These are phyloP conservation scores for Anolis sagrei DNA, from an alignment of 2,113 vertebrate species.

Conservation along the genomic window DNA sequence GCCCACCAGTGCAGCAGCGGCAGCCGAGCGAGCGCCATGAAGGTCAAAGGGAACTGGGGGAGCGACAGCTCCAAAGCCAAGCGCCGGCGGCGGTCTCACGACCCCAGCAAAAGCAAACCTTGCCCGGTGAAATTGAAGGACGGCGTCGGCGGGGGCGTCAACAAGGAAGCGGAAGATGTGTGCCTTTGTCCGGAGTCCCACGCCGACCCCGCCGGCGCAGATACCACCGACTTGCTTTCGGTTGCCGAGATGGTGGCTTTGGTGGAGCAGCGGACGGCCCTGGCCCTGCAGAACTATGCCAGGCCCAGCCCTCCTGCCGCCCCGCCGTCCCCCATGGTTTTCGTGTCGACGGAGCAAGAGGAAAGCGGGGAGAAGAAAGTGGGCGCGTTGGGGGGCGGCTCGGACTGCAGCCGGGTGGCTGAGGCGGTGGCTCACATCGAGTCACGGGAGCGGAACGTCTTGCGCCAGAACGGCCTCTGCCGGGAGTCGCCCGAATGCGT, in stretches of 20 bases:
- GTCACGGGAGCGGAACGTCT: slow-evolving; percentile 73
- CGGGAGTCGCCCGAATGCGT: slow-evolving; percentile 51
- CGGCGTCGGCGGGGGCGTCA: slow-evolving; percentile 1
- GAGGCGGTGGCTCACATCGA: slow-evolving; percentile 92
- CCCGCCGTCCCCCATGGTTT: slow-evolving; percentile 75
- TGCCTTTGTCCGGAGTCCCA: slow-evolving; percentile 55
- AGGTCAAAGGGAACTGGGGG: slow-evolving; percentile 94
- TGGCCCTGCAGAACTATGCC: slow-evolving; percentile 84
- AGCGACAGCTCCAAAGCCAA: slow-evolving; percentile 93
- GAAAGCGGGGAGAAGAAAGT: background rate
- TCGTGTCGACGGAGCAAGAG: slow-evolving; percentile 77
- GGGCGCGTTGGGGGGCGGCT: fast-evolving
- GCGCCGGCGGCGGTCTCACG: slow-evolving; percentile 87
- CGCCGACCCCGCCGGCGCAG: background rate
- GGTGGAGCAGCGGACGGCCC: slow-evolving; percentile 88
- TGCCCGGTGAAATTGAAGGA: slow-evolving; percentile 55
- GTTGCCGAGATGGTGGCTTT: slow-evolving; percentile 95
- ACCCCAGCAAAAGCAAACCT: slow-evolving; percentile 72
- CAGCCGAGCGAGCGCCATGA: slow-evolving; percentile 85
- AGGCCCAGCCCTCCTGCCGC: slow-evolving; percentile 57
- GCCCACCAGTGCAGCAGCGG: slow-evolving; percentile 90
- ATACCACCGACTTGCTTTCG: slow-evolving; percentile 82
- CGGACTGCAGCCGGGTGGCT: slow-evolving; percentile 86
- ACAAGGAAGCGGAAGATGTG: slow-evolving; percentile 54
- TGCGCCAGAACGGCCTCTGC: slow-evolving; percentile 65